phyloP scores from a whole-genome alignment of 2,113 vertebrate genomes.

The Cercopithecus mona region DNA sequence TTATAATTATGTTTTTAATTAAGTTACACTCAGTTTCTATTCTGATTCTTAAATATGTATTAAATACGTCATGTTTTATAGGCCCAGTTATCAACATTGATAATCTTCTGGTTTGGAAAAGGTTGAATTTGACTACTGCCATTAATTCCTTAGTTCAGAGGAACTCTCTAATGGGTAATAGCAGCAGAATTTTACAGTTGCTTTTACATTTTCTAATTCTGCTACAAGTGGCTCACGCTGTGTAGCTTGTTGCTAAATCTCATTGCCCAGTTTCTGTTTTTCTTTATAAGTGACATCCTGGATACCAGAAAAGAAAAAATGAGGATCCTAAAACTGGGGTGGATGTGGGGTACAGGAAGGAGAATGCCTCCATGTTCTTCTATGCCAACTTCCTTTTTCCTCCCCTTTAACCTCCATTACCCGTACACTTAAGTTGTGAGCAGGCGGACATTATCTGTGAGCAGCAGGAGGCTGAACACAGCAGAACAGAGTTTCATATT shows the following conservation, averaged over 20 bases:
- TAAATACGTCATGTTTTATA: background rate
- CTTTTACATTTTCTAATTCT: conserved; percentile 41
- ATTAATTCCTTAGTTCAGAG: conserved; percentile 38
- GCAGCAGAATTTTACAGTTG: background rate
- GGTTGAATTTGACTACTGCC: conserved; percentile 19
- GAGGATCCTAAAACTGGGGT: background rate
- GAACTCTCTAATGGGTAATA: background rate
- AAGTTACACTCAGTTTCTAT: conserved; percentile 45
- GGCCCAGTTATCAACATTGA: background rate
- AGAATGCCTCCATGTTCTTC: background rate
- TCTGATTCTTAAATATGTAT: conserved; percentile 18
- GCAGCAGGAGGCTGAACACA: background rate
- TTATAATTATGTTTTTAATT: conserved; percentile 66
- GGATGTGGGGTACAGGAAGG: fast-evolving
- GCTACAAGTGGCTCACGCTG: background rate
- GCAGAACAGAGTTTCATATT: background rate
- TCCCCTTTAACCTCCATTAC: background rate
- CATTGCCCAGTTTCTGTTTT: background rate
- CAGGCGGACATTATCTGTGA: background rate
- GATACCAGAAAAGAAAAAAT: background rate
- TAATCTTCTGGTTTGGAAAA: conserved; percentile 29
- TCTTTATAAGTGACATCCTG: background rate
- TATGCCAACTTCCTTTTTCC: background rate
- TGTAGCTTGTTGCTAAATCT: background rate
- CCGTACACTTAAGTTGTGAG: background rate